Conservation (phyloP, 2,797 vertebrate species). For the Rallus crepitans region DNA sequence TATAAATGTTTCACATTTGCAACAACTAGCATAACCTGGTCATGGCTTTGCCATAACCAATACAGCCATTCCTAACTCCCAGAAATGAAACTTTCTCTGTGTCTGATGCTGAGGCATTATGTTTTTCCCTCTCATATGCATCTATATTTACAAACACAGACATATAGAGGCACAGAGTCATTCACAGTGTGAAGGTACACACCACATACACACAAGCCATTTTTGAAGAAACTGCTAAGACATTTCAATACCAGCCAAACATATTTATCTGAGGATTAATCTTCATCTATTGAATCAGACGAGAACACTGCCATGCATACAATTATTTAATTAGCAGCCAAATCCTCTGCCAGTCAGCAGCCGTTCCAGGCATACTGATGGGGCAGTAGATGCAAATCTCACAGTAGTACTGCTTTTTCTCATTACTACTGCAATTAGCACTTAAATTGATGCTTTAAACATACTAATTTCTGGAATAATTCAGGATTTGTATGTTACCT, state of each 20-base stretch:
- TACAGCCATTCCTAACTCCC: neutral
- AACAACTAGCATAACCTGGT: neutral
- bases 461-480: constrained; percentile 93
- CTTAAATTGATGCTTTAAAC: constrained; percentile 96
- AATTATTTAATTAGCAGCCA: constrained; percentile 99
- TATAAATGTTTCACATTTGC: neutral
- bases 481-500: constrained; percentile 92
- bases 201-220: constrained; percentile 76
- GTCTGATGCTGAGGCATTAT: neutral
- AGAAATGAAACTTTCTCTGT: constrained; percentile 7
- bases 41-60: neutral
- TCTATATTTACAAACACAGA: constrained; percentile 60
- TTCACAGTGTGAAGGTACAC: constrained; percentile 23
- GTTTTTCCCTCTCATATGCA: constrained; percentile 36
- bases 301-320: constrained; percentile 94
- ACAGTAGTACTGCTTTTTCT: constrained; percentile 91
- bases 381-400: constrained; percentile 89
- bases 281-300: constrained; percentile 93
- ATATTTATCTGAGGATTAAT: constrained; percentile 99
- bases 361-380: constrained; percentile 90
- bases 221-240: constrained; percentile 87
- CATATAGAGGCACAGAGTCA: constrained; percentile 42
- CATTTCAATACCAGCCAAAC: constrained; percentile 91
- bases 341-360: constrained; percentile 87
- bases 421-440: constrained; percentile 98